Evolutionary conservation across 2,888 invertebrate genomes (phyloP).

Genomic region (Aspidiotus rigidus): DNA sequence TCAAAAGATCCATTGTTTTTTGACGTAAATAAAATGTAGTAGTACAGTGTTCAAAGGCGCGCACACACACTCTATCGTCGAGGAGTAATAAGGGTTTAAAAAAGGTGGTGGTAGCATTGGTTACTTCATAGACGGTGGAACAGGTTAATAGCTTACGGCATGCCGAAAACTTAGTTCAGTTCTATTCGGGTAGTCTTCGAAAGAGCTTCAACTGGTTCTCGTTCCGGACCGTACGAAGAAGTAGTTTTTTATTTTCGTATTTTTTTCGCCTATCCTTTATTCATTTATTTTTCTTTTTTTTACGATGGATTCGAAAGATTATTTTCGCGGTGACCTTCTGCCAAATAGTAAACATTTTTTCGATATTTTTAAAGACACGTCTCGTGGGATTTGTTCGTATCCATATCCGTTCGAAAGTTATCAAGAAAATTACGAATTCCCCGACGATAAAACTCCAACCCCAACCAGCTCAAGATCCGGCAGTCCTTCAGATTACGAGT

Average conservation of each 20-base stretch:
- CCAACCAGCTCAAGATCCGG: conserved; percentile 49
- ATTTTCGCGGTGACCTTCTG: conserved; percentile 6
- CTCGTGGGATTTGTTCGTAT: conserved; percentile 15
- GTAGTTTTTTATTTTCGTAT: background rate
- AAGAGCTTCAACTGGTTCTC: conserved; percentile 14
- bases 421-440: conserved; percentile 26
- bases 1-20: conserved; percentile 22
- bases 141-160: conserved; percentile 12
- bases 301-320: conserved; percentile 16
- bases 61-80: conserved; percentile 6
- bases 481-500: conserved; percentile 40
- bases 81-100: conserved; percentile 25
- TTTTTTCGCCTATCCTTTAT: background rate
- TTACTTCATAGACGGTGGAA: conserved; percentile 6
- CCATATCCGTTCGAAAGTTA: conserved; percentile 1
- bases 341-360: conserved; percentile 17
- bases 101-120: conserved; percentile 23
- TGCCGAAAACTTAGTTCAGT: conserved; percentile 1
- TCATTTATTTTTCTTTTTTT: background rate
- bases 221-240: background rate
- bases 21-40: conserved; percentile 4
- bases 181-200: background rate
- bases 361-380: conserved; percentile 28
- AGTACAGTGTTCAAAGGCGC: conserved; percentile 12
- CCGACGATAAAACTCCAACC: conserved; percentile 45